phyloP scores from a whole-genome alignment of 1,140 invertebrate species.

The Bombyx mandarina region DNA sequence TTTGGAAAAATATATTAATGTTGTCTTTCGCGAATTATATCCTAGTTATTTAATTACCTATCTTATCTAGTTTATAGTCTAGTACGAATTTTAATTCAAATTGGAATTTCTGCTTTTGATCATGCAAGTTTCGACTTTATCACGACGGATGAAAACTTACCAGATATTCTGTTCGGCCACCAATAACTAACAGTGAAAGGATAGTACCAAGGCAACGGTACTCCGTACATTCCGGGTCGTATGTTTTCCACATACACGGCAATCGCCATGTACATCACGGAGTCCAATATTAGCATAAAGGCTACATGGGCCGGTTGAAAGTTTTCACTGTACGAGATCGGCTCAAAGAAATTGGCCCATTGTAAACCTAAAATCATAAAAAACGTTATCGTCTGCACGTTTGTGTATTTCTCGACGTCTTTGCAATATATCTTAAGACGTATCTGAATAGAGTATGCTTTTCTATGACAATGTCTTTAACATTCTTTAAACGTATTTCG shows the following conservation, averaged over 20 bases:
- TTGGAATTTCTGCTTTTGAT: no score
- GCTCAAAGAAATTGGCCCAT: slow-evolving; percentile 80
- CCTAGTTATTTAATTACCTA: no score
- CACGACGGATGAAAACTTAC: slow-evolving; percentile 18
- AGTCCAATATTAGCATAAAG: slow-evolving; percentile 77
- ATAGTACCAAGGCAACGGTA: slow-evolving; percentile 82
- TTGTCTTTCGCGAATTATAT: no score
- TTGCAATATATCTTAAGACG: no score
- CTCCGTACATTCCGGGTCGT: slow-evolving; percentile 79
- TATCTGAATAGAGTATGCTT: no score
- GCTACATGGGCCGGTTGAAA: slow-evolving; percentile 78
- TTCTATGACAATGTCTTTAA: no score
- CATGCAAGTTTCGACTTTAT: no score
- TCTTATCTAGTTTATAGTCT: no score
- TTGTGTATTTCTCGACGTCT: neutral
- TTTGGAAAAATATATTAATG: no score
- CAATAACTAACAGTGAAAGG: slow-evolving; percentile 76
- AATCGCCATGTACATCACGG: slow-evolving; percentile 76
- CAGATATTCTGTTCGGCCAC: slow-evolving; percentile 41
- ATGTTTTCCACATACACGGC: slow-evolving; percentile 83
- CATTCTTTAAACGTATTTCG: no score
- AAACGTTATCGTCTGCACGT: neutral
- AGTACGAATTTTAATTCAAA: no score
- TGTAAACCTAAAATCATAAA: slow-evolving; percentile 73
- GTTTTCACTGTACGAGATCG: slow-evolving; percentile 79